These are phyloP conservation scores for Bursaphelenchus okinawaensis DNA, from an alignment of 2,888 invertebrate species.

Conservation along the genomic window DNA sequence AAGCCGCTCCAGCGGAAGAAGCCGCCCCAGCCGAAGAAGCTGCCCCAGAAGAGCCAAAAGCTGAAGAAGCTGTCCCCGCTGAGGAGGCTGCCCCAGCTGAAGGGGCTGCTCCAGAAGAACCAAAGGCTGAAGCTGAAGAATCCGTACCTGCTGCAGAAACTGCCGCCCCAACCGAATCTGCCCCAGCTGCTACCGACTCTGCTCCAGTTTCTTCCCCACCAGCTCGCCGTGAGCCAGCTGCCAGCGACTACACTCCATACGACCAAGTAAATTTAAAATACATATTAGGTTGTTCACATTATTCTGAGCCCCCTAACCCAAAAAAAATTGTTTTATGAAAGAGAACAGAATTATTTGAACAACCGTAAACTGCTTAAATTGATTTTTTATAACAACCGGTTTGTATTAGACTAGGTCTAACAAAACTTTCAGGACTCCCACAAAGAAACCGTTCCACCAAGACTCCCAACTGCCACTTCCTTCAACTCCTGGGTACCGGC, in stretches of 20 bases:
- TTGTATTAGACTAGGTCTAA: no score
- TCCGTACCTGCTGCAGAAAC: neutral
- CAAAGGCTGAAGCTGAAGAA: slow-evolving; percentile 20
- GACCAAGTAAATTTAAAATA: slow-evolving; percentile 25
- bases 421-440: slow-evolving; percentile 47
- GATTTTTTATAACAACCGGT: neutral
- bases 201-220: slow-evolving; percentile 18
- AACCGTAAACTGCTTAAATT: neutral
- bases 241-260: slow-evolving; percentile 32
- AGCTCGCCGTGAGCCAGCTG: slow-evolving; percentile 28
- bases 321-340: no score
- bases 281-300: neutral
- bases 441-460: slow-evolving; percentile 45
- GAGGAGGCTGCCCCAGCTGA: slow-evolving; percentile 17
- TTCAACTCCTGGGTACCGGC: slow-evolving; percentile 55
- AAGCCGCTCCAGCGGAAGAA: slow-evolving; percentile 11
- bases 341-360: no score
- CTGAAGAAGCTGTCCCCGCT: slow-evolving; percentile 18
- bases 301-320: neutral
- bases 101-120: slow-evolving; percentile 23
- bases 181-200: slow-evolving; percentile 13
- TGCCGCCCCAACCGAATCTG: slow-evolving; percentile 4
- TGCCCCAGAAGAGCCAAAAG: slow-evolving; percentile 15
- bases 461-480: slow-evolving; percentile 48
- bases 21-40: slow-evolving; percentile 23